Conservation (phyloP, 2,113 vertebrate species). For the Psittacula cyanocephala region DNA sequence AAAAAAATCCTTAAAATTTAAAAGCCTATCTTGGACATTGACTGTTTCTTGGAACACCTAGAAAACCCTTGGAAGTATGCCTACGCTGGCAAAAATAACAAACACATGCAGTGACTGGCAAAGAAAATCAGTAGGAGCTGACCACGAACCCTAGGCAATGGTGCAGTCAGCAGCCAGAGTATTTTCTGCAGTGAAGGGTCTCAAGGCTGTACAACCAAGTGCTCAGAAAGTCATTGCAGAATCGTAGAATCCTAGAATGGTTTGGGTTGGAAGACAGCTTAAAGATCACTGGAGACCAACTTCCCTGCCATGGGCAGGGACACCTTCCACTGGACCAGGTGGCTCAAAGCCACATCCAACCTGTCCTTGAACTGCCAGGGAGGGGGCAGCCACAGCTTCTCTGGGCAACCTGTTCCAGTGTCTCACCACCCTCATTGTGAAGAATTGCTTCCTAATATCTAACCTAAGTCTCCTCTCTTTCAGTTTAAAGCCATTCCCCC, state of each 20-base stretch:
- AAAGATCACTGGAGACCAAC: not conserved
- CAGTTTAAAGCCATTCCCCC: not conserved
- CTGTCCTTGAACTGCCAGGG: not conserved
- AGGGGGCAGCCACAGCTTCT: not conserved
- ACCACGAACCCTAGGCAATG: not conserved
- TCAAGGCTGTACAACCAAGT: not conserved
- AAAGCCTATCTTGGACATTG: not conserved
- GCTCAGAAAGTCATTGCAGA: not conserved
- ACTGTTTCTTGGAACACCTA: conserved; percentile 18
- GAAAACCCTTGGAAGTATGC: not conserved
- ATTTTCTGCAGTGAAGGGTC: not conserved
- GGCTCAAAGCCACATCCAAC: not conserved
- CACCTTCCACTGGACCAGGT: not conserved
- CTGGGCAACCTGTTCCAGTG: not conserved
- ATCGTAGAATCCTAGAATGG: not conserved
- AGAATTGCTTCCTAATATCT: not conserved
- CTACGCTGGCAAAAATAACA: conserved; percentile 31
- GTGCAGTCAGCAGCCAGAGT: not conserved
- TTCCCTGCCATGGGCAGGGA: not conserved
- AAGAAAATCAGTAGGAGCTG: conserved; percentile 9
- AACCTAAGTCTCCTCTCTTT: not conserved
- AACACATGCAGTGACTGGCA: conserved; percentile 3
- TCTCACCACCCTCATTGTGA: not conserved
- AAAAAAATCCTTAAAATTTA: not conserved
- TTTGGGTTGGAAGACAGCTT: not conserved